Evolutionary conservation across 2,888 invertebrate genomes (phyloP).

Genomic region (Drosophila cognata): DNA sequence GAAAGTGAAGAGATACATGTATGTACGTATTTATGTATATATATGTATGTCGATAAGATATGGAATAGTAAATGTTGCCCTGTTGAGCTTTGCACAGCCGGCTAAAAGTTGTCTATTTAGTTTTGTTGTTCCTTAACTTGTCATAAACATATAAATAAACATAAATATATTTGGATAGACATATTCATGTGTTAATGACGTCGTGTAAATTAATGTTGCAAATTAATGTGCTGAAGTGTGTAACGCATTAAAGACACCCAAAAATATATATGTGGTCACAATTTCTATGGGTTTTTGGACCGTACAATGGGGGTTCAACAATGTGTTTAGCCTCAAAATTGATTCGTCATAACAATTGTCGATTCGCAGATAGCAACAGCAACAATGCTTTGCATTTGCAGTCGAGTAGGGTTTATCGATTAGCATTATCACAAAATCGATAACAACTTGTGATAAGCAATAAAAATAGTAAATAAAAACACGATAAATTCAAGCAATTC

Average conservation of each 20-base stretch:
- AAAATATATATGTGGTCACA: not conserved
- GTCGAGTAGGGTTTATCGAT: not conserved
- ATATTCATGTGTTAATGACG: not conserved
- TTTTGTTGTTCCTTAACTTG: not conserved
- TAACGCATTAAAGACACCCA: not conserved
- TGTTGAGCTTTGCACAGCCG: slow-evolving; percentile 4
- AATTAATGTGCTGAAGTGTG: not conserved
- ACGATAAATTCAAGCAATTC: not conserved
- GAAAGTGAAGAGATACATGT: no score
- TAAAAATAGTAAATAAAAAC: not conserved
- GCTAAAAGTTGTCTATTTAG: not conserved
- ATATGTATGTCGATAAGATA: not conserved
- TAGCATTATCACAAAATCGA: not conserved
- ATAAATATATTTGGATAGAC: not conserved
- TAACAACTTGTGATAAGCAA: not conserved
- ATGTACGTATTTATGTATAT: not conserved
- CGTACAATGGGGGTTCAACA: not conserved
- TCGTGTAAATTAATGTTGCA: not conserved
- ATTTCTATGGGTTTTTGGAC: not conserved
- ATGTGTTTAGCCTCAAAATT: not conserved
- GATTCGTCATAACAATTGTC: slow-evolving; percentile 31
- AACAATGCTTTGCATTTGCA: not conserved
- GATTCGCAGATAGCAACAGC: slow-evolving; percentile 26
- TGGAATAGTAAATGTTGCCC: not conserved
- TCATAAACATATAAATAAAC: not conserved